A percentile compares a stretch with the other conserved stretches of the same genome.
Conservation (phyloP, 2,797 vertebrate species). For the Parauchenoglanis ngamensis region DNA sequence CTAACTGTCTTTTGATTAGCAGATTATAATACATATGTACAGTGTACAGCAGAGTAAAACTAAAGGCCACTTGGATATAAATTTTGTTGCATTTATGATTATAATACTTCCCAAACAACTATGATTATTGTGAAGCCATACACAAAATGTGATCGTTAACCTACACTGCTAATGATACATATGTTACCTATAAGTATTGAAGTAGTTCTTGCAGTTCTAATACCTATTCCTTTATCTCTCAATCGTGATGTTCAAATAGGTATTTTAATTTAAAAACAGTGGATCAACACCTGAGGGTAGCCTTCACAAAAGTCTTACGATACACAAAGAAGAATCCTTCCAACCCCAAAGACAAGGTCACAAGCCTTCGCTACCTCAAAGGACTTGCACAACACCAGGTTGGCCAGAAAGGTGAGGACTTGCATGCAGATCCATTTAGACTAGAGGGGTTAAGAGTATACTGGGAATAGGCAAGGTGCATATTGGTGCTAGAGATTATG, state of each 20-base stretch:
- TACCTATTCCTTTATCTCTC: conserved; percentile 11
- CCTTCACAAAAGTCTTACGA: conserved; percentile 94
- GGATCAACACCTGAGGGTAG: conserved; percentile 95
- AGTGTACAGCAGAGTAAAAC: neutral
- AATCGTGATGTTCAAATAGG: conserved; percentile 66
- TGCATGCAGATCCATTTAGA: too few species aligned
- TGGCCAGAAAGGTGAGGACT: conserved; percentile 91
- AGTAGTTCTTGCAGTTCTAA: neutral
- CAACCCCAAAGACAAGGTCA: conserved; percentile 98
- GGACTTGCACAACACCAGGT: conserved; percentile 86
- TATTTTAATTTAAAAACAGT: conserved; percentile 95
- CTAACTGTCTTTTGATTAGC: too few species aligned
- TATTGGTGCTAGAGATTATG: neutral
- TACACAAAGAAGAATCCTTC: conserved; percentile 97
- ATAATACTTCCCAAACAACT: neutral
- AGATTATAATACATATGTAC: too few species aligned
- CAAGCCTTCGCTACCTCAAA: conserved; percentile 94
- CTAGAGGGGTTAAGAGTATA: neutral
- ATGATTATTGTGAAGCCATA: neutral
- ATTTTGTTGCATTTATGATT: neutral
- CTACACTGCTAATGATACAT: neutral
- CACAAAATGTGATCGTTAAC: neutral
- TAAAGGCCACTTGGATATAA: neutral
- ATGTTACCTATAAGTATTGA: neutral
- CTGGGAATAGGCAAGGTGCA: neutral